Conservation (phyloP, 2,113 vertebrate species). For the Poeciliopsis occidentalis region DNA sequence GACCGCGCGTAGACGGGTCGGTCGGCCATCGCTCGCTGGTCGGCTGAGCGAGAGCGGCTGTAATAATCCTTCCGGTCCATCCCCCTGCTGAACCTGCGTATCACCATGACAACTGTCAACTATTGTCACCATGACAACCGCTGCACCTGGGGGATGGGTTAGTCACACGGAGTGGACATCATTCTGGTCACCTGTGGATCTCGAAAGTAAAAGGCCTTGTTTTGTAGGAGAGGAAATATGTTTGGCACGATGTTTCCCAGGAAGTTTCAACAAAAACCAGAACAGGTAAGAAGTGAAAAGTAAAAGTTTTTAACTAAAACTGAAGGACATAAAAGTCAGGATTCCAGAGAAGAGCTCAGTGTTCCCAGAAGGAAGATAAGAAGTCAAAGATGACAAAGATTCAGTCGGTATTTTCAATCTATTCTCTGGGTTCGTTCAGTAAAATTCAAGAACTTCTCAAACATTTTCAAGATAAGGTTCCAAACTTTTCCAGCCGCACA, state of each 20-base stretch:
- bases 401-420: not conserved
- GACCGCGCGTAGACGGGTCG: slow-evolving; percentile 87
- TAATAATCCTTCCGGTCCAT: slow-evolving; percentile 93
- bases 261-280: not conserved
- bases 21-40: slow-evolving; percentile 89
- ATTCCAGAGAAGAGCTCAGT: not conserved
- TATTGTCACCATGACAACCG: slow-evolving; percentile 10
- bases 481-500: too few species aligned
- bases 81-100: slow-evolving; percentile 90
- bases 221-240: not conserved
- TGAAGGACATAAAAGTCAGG: too few species aligned
- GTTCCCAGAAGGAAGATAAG: not conserved
- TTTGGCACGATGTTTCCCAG: slow-evolving; percentile 9
- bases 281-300: not conserved
- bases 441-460: too few species aligned
- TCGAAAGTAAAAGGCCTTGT: slow-evolving; percentile 5
- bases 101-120: slow-evolving; percentile 79
- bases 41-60: slow-evolving; percentile 93
- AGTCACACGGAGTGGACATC: not conserved
- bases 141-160: slow-evolving; percentile 75
- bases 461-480: too few species aligned
- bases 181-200: not conserved
- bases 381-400: not conserved
- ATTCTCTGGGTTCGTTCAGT: not conserved
- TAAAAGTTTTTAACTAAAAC: too few species aligned